Evolutionary conservation across 2,113 vertebrate genomes (phyloP).

Genomic region (Pseudopipra pipra): DNA sequence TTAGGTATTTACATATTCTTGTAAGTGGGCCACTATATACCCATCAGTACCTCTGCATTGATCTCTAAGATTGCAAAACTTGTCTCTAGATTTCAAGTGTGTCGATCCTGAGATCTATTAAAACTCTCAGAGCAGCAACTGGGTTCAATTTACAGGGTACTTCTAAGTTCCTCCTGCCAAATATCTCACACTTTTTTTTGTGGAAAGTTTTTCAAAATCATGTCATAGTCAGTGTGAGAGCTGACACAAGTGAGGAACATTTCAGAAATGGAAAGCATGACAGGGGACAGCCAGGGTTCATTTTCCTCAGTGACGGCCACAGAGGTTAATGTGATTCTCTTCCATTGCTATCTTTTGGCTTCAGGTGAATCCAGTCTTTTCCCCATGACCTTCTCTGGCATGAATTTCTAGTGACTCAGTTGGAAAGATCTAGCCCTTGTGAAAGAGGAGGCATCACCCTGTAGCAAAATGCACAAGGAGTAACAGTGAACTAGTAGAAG

Average conservation of each 20-base stretch:
- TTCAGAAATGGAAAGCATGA: fast-evolving
- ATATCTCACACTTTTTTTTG: background rate
- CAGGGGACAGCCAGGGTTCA: background rate
- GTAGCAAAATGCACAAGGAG: background rate
- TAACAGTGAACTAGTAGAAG: background rate
- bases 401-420: background rate
- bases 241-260: background rate
- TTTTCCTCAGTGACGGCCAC: background rate
- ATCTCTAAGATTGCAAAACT: background rate
- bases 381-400: background rate
- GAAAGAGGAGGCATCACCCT: background rate
- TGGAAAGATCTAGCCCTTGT: background rate
- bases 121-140: background rate
- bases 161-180: background rate
- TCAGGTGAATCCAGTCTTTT: background rate
- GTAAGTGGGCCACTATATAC: background rate
- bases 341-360: background rate
- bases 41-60: background rate
- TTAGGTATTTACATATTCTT: background rate
- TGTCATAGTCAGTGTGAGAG: background rate
- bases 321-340: background rate
- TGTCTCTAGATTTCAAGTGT: background rate
- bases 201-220: background rate
- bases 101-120: background rate
- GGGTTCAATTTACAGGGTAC: background rate